Base-by-base conservation (phyloP, 2,888 invertebrate species). In the Gerris lacustris region DNA sequence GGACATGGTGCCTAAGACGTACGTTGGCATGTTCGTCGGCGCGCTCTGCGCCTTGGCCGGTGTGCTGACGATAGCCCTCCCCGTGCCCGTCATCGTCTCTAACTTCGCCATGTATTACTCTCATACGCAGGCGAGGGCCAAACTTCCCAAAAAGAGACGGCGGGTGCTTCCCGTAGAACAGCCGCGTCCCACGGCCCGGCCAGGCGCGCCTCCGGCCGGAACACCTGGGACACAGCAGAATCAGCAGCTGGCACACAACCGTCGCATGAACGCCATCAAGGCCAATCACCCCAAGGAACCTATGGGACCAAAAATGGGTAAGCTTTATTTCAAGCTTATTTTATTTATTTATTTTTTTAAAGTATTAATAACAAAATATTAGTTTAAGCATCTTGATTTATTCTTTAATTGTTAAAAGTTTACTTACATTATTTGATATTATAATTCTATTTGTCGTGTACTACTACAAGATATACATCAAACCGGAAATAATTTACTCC, bases 11-110 rank as follows among this genome's bases (percentile, higher is more conserved):
- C 96, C 97, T 73, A 96, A 96, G 82, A 97, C 97, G 66, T 97
- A 97, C 81, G 91, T 95, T 75, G 97, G 97, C 76, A 97, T 97
- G 97, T 95, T 97, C 80, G 96, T 97, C 76, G 97, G 97, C 76
- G 96, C 96, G 17, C 86, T 99, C 68, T 99, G 98, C 83, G 98
- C 99, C 74, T 86, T 99, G 76, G 95, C 96, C 79, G 99, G 99
- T 83, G 98, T 99, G 80, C 86, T 99, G 78, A 98, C 97, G 80
- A 96, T 99, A 83, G 98, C 98, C 79, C 87, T 98, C 79, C 98
- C 98, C 76, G 96, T 98, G 79, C 97, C 98, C 77, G 98, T 99
- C 82, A 99, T 99, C 80, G 98, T 99, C 76, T 96, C 95, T 82
- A 99, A 99, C 85, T 99, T 99, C 83, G 92, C 94, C 79, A 94